Evolutionary conservation across 2,113 vertebrate species (phyloP).

Genomic region (Pelecanus crispus): DNA sequence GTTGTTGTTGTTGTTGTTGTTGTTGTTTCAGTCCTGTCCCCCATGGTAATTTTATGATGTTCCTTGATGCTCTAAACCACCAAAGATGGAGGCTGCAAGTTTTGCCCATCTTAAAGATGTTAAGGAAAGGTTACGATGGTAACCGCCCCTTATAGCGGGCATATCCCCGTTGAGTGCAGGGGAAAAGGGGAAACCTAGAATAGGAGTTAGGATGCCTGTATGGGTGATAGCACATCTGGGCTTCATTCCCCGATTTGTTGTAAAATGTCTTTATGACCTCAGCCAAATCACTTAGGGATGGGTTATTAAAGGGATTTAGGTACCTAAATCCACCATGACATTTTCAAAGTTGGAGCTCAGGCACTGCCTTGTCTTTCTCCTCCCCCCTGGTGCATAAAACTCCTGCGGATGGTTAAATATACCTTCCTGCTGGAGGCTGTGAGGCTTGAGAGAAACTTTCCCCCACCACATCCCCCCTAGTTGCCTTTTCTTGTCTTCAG

Average conservation of each 20-base stretch:
- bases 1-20: neutral
- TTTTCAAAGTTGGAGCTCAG: slow-evolving; percentile 55
- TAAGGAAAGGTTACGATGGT: neutral
- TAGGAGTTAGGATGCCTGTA: neutral
- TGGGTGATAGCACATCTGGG: slow-evolving; percentile 14
- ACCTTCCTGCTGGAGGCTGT: neutral
- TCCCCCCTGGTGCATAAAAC: neutral
- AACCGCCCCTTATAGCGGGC: too few relatives aligned
- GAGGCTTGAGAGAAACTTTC: neutral
- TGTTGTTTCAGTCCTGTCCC: slow-evolving; percentile 13
- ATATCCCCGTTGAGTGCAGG: neutral
- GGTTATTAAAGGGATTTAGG: slow-evolving; percentile 61
- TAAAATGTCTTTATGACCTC: slow-evolving; percentile 54
- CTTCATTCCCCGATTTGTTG: slow-evolving; percentile 38
- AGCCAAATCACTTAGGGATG: slow-evolving; percentile 39
- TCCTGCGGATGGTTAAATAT: neutral
- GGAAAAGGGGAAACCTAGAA: neutral
- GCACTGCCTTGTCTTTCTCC: slow-evolving; percentile 12
- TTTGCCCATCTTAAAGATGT: neutral
- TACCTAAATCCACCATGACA: slow-evolving; percentile 59
- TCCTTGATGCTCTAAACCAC: neutral
- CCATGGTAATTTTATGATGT: neutral
- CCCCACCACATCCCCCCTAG: fast-evolving
- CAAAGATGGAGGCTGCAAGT: neutral
- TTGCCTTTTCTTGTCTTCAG: neutral